Conservation (phyloP, 2,888 invertebrate species). For the Ennomos erosarius region DNA sequence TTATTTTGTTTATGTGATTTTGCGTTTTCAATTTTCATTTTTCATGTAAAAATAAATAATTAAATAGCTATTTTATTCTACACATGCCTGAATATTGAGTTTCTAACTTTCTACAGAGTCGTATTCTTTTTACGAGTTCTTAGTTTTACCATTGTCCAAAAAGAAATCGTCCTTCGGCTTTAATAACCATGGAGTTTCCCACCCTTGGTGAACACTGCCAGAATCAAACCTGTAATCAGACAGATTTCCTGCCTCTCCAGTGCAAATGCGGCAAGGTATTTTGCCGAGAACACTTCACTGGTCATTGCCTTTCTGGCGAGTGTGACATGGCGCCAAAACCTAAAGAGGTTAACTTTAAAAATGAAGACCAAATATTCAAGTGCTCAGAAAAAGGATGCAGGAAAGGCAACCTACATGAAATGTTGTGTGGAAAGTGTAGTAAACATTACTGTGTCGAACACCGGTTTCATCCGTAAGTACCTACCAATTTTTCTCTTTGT, state of each 20-base stretch:
- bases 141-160: no score
- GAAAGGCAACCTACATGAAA: slow-evolving; percentile 86
- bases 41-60: no score
- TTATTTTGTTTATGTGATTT: no score
- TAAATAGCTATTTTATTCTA: no score
- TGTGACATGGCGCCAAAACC: slow-evolving; percentile 73
- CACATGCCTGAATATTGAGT: no score
- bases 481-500: no score
- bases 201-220: slow-evolving; percentile 88
- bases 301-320: slow-evolving; percentile 82
- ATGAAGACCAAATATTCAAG: slow-evolving; percentile 71
- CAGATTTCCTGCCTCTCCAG: slow-evolving; percentile 89
- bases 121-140: no score
- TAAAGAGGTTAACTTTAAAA: slow-evolving; percentile 67
- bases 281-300: slow-evolving; percentile 88
- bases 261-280: slow-evolving; percentile 88
- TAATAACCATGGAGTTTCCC: slow-evolving; percentile 88
- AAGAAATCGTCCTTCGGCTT: neutral
- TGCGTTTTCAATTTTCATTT: no score
- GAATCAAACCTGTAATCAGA: slow-evolving; percentile 85
- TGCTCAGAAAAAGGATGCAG: slow-evolving; percentile 86
- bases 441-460: slow-evolving; percentile 90
- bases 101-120: no score
- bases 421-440: slow-evolving; percentile 87
- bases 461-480: slow-evolving; percentile 84